Conservation (phyloP, 2,797 vertebrate species). For the Sus cebifrons region DNA sequence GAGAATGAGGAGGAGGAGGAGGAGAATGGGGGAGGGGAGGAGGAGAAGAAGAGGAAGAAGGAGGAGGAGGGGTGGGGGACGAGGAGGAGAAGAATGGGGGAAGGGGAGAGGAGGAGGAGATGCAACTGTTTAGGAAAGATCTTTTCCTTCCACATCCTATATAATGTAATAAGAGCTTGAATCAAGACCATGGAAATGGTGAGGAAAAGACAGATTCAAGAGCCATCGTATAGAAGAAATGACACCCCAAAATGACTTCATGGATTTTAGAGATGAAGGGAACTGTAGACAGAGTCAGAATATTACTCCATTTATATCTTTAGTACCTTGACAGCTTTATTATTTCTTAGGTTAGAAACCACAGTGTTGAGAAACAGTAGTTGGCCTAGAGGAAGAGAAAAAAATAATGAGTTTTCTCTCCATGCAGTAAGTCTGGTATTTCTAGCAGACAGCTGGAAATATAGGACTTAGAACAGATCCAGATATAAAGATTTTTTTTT, state of each 20-base stretch:
- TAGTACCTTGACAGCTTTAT: neutral
- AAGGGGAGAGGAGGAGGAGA: neutral
- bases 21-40: neutral
- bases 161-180: neutral
- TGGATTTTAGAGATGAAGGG: constrained; percentile 2
- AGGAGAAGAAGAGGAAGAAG: neutral
- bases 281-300: neutral
- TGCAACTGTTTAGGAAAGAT: neutral
- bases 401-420: constrained; percentile 17
- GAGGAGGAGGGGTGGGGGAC: no score
- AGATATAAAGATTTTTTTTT: neutral
- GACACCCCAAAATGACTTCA: neutral
- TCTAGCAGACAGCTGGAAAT: constrained; percentile 11
- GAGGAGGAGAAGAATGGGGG: no score
- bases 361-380: constrained; percentile 21
- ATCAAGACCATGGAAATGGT: neutral
- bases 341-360: constrained; percentile 60
- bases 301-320: neutral
- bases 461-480: constrained; percentile 20
- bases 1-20: no score
- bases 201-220: neutral
- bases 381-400: neutral
- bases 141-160: neutral
- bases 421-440: neutral
- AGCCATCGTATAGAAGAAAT: constrained; percentile 8